phyloP scores from a whole-genome alignment of 2,888 invertebrate genomes.

The Luffia ferchaultella region DNA sequence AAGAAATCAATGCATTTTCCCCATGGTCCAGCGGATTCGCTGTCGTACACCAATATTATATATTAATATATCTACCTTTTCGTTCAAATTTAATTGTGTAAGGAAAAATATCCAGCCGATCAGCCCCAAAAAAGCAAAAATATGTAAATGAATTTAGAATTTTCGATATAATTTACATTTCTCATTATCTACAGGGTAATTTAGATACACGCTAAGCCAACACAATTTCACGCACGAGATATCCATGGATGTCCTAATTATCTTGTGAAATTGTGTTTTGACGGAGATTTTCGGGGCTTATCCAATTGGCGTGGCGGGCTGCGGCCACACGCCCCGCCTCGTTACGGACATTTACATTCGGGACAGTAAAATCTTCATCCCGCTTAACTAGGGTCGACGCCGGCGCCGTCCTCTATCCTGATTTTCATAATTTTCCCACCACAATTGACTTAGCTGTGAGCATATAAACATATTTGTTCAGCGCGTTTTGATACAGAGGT shows the following conservation, averaged over 20 bases:
- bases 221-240: neutral
- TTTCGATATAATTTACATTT: no score
- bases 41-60: no score
- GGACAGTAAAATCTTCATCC: conserved; percentile 7
- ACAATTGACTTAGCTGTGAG: neutral
- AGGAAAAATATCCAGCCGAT: no score
- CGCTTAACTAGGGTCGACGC: neutral
- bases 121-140: no score
- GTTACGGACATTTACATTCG: conserved; percentile 22
- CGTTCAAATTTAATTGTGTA: no score
- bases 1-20: no score
- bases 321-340: conserved; percentile 2
- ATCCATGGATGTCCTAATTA: neutral
- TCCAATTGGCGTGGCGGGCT: neutral
- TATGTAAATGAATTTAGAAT: no score
- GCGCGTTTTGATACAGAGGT: no score
- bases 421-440: neutral
- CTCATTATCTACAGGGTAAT: no score
- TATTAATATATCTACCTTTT: no score
- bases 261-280: neutral
- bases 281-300: neutral
- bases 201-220: no score
- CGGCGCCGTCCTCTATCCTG: neutral
- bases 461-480: neutral
- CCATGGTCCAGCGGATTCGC: no score